Evolutionary conservation across 2,888 invertebrate species (phyloP).

Genomic region (Mantis religiosa): DNA sequence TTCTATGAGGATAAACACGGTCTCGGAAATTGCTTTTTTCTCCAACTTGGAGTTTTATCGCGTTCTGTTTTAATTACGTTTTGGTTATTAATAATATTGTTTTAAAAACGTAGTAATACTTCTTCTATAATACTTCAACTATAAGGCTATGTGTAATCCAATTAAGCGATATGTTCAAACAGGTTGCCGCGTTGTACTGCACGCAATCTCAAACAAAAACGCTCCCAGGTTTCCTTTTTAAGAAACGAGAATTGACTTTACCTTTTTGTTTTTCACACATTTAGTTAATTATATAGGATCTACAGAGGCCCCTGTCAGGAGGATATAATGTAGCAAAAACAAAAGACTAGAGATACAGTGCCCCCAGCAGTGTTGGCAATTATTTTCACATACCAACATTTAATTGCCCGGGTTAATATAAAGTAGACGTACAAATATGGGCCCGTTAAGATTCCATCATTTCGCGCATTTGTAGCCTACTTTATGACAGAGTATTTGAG

Average conservation of each 20-base stretch:
- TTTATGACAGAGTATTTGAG: neutral
- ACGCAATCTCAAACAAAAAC: neutral
- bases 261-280: neutral
- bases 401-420: neutral
- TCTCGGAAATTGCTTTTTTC: neutral
- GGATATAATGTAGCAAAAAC: neutral
- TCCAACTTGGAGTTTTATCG: neutral
- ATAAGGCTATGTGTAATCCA: neutral
- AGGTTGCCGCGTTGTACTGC: neutral
- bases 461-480: neutral
- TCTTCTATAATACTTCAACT: no score
- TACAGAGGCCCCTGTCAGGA: neutral
- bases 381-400: neutral
- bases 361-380: neutral
- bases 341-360: neutral
- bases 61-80: neutral
- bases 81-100: neutral
- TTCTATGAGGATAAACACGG: neutral
- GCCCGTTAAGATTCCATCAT: neutral
- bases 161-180: neutral
- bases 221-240: neutral
- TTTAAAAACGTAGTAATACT: neutral
- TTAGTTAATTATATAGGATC: neutral
- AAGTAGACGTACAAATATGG: neutral
- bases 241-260: neutral